A percentile compares a stretch with the other conserved stretches of the same genome.
phyloP scores from a whole-genome alignment of 1,140 invertebrate species.

The Zaprionus taronus region DNA sequence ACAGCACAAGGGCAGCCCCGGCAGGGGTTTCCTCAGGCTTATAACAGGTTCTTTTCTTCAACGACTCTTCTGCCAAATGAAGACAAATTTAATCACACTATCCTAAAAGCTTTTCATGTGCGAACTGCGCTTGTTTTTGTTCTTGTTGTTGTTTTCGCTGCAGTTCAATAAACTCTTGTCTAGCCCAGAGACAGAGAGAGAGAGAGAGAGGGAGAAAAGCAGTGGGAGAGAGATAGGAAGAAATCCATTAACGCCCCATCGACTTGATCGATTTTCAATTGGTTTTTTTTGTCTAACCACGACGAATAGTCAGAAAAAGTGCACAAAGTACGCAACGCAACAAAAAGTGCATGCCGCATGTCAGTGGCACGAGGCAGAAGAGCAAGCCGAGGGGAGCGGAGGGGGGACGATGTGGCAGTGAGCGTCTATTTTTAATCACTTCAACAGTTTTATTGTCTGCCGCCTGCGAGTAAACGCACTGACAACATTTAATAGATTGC shows the following conservation, averaged over 20 bases:
- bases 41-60: not conserved
- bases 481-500: conserved; percentile 82
- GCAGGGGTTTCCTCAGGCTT: not conserved
- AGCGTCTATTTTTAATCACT: conserved; percentile 78
- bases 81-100: conserved; percentile 59
- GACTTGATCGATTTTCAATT: conserved; percentile 68
- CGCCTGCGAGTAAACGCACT: conserved; percentile 68
- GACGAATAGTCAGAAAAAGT: conserved; percentile 38
- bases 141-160: conserved; percentile 4
- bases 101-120: conserved; percentile 13
- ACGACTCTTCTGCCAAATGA: conserved; percentile 5
- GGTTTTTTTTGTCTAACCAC: conserved; percentile 19
- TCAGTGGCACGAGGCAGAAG: not conserved
- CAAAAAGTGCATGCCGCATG: conserved; percentile 49
- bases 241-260: conserved; percentile 73
- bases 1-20: not conserved
- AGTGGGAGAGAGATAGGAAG: not conserved
- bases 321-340: conserved; percentile 43
- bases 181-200: conserved; percentile 46
- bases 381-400: not conserved
- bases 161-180: conserved; percentile 78
- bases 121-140: not conserved
- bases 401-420: not conserved
- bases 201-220: not conserved
- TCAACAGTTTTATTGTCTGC: conserved; percentile 77